Conservation (phyloP, 2,113 vertebrate genomes). For the Miniopterus natalensis region DNA sequence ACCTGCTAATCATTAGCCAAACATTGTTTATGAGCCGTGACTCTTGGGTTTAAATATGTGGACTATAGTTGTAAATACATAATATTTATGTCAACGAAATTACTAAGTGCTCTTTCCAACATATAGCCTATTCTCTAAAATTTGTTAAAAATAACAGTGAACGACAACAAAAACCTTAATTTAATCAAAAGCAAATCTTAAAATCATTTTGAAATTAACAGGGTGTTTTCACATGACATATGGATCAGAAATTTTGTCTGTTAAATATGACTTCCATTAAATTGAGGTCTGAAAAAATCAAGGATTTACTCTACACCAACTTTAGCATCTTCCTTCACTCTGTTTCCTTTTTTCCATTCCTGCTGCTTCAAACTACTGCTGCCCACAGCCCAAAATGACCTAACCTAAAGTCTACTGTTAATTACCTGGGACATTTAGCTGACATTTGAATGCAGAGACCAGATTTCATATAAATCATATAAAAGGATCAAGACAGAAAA, state of each 20-base stretch:
- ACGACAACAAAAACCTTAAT: neutral
- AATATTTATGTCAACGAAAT: neutral
- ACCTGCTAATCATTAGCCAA: neutral
- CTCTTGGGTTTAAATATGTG: neutral
- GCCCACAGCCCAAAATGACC: neutral
- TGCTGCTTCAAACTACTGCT: neutral
- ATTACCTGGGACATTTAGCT: neutral
- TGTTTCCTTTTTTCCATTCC: neutral
- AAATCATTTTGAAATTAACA: neutral
- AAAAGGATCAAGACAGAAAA: neutral
- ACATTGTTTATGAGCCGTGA: neutral
- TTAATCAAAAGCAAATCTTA: neutral
- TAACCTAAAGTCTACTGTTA: neutral
- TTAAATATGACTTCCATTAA: neutral
- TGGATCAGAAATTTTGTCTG: neutral
- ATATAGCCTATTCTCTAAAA: neutral
- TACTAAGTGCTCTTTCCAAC: neutral
- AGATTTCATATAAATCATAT: neutral
- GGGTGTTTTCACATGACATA: neutral
- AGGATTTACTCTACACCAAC: neutral
- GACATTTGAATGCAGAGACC: neutral
- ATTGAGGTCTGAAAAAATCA: neutral
- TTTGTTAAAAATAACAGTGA: neutral
- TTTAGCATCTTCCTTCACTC: neutral
- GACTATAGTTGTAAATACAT: neutral